Percentiles rank a stretch among this genome's conserved stretches.
These are phyloP conservation scores for Acomys russatus DNA, from an alignment of 2,797 vertebrate genomes.

Conservation along the genomic window DNA sequence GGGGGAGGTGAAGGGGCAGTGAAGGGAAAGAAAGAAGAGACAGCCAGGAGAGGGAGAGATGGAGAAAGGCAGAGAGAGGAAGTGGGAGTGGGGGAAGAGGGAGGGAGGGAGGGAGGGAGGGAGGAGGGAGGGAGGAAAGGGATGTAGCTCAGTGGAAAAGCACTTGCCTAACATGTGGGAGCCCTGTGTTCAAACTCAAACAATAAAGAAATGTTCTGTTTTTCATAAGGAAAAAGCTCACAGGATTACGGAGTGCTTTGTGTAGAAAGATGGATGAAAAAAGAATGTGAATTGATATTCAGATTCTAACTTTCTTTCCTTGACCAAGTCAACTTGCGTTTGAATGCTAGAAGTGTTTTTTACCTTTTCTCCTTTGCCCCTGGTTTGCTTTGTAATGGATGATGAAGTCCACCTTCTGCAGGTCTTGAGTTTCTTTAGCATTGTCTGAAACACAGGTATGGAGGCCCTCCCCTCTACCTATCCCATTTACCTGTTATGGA, in stretches of 20 bases:
- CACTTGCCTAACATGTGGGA: neutral
- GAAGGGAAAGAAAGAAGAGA: neutral
- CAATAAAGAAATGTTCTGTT: neutral
- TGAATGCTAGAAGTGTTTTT: neutral
- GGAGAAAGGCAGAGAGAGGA: fast-evolving
- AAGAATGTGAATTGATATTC: neutral
- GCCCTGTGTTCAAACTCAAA: neutral
- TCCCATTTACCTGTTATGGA: neutral
- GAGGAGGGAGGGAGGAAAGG: neutral
- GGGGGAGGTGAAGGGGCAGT: fast-evolving
- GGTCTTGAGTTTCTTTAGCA: no score
- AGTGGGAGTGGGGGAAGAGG: fast-evolving
- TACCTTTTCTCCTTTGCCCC: neutral
- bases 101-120: no score
- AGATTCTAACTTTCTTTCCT: constrained; percentile 50
- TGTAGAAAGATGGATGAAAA: constrained; percentile 4
- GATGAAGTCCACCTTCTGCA: neutral
- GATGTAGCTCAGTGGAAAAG: neutral
- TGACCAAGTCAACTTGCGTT: neutral
- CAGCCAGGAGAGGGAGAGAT: neutral
- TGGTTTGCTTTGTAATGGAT: neutral
- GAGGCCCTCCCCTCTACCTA: neutral
- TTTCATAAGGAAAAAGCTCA: neutral
- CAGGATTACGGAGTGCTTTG: neutral
- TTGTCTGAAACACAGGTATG: neutral